A percentile compares a stretch with the other conserved stretches of the same genome.
phyloP scores from a whole-genome alignment of 1,140 invertebrate genomes.

The Eufriesea mexicana region DNA sequence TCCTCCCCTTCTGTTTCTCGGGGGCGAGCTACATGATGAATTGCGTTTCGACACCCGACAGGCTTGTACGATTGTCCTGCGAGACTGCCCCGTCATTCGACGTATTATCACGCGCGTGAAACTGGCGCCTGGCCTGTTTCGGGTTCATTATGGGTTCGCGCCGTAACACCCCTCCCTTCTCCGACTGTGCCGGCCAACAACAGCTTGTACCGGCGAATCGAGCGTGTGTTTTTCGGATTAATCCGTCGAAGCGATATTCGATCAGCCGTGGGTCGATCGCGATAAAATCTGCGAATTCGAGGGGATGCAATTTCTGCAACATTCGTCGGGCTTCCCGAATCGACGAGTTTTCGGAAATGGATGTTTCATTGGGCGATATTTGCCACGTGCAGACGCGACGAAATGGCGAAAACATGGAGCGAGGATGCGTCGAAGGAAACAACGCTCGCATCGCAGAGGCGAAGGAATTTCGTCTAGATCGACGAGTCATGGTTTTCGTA shows the following conservation, averaged over 20 bases:
- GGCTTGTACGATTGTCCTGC: slow-evolving; percentile 63
- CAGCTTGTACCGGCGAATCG: background rate
- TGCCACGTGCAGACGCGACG: slow-evolving; percentile 1
- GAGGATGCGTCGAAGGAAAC: background rate
- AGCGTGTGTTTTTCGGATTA: background rate
- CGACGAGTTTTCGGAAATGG: slow-evolving; percentile 3
- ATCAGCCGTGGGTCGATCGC: background rate
- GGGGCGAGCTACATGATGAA: slow-evolving; percentile 70
- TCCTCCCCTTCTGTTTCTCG: background rate
- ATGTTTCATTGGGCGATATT: slow-evolving; percentile 33
- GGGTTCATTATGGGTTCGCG: background rate
- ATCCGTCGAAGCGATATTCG: background rate
- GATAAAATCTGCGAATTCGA: background rate
- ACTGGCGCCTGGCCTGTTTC: slow-evolving; percentile 38
- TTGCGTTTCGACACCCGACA: slow-evolving; percentile 76
- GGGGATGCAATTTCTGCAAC: background rate
- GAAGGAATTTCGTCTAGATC: background rate
- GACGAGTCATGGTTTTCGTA: too few species aligned
- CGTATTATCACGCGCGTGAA: slow-evolving; percentile 62
- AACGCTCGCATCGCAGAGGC: background rate
- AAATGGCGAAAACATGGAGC: slow-evolving; percentile 29
- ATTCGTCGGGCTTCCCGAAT: background rate
- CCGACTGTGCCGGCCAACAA: background rate
- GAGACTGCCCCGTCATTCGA: slow-evolving; percentile 71
- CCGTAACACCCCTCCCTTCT: background rate